Evolutionary conservation across 2,113 vertebrate species (phyloP), one percentile per base, ranked within the genome.

Genomic region (Phyllopteryx taeniolatus): DNA sequence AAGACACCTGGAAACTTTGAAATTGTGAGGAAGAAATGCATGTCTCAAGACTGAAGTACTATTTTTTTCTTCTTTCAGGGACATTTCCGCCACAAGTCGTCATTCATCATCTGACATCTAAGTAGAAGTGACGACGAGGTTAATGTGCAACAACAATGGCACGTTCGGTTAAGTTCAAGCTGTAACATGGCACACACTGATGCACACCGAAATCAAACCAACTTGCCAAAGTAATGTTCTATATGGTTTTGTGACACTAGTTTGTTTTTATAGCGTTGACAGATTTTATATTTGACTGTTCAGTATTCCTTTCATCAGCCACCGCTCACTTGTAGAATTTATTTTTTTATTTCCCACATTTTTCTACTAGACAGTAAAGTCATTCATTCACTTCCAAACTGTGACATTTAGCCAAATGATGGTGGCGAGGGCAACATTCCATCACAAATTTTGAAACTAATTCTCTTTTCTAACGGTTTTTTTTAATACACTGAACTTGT

Each of bases 41-140:
- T 39, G 35, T 39, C 35, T 39, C 19, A 59, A 13, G 27, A 12
- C 27, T 59, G 12, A 61, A 19, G 15, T 35, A 4, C 49, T 61
- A 15, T 59, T 2, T 60, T 79, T 76, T 91, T 86, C 61, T 9
- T 9, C 53, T 8, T 47, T 14, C 90, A 99, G 98, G 98, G 97
- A 0, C 95, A 98, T 89, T 98, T 99, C 88, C 94, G 98, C 79
- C 97, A 99, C 92, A 99, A 99, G 89, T 98, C 96, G 10, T 99
- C 98, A 0, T 99, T 99, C 42, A 90, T 99, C 85, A 98, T 99
- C 81, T 98, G 94, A 96, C 75, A 64, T 2, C n/a, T 68, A 77
- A 54, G 72, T 71, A 54, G 76, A 2, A 67, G 35, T 68, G 0
- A 59, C 54, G 44, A 61, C 54, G 44, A 61, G 72, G 80, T 84